Evolutionary conservation across 2,113 vertebrate species (phyloP), one percentile per base, ranked within the genome.

Genomic region (Chitala chitala): DNA sequence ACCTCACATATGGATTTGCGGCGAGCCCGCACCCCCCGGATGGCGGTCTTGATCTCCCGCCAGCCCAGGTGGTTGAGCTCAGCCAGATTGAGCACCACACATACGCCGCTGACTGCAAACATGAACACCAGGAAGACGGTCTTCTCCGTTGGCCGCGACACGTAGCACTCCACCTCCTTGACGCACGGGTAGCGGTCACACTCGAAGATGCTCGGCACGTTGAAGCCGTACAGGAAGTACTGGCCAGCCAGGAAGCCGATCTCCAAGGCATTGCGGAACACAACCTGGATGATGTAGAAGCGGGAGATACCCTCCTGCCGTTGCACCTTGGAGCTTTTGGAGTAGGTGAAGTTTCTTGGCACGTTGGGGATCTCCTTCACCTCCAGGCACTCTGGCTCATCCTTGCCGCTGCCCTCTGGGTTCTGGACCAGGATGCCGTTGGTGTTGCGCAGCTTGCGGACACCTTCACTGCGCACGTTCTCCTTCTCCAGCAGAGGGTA

Each of bases 21-120:
- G 4, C 93, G 90, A 8, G 92, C 93, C 72, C 88, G 90, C 0
- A 89, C 94, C 0, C 94, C 94, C 7, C 92, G 82, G 46, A 93
- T 92, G 54, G 94, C 94, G 0, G 91, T 89, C 55, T 90, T 90
- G 64, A 94, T 93, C 84, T 95, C 94, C 64, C 91, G 86, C 94
- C 94, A 96, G 20, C 94, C 94, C 70, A 96, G 78, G 54, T 96
- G 94, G 90, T 96, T 94, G 75, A 96, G 93, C 85, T 96, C 94
- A 0, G 94, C 94, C 80, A 96, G 79, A 87, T 96, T 96, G 82
- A 96, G 92, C 46, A 94, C 85, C 22, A 96, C 94, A 17, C 94
- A 96, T 63, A 96, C 89, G 0, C 94, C 93, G 3, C 94, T 95
- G n/a, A 96, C 94, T 0, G 94, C 94, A 1, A 96, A 96, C 94